Conservation (phyloP, 2,888 invertebrate species). For the Diloba caeruleocephala region DNA sequence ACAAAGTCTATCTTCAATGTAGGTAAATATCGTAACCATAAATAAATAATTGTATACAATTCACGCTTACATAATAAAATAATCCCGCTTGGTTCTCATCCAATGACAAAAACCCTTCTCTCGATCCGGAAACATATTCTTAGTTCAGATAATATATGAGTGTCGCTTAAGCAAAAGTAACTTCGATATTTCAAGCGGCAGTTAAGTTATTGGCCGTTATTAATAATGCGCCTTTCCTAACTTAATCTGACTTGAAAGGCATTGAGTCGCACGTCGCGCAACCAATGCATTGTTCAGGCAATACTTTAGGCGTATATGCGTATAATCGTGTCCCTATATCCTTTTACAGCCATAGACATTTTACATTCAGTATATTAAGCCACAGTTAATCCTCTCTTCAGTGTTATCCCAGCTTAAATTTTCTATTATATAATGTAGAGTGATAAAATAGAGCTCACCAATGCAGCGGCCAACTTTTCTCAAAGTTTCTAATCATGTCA, state of each 20-base stretch:
- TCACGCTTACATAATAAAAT: slow-evolving; percentile 66
- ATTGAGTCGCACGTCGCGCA: slow-evolving; percentile 82
- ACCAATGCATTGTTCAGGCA: slow-evolving; percentile 80
- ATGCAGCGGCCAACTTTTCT: slow-evolving; percentile 8
- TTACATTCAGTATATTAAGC: slow-evolving; percentile 50
- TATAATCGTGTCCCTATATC: slow-evolving; percentile 45
- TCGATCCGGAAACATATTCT: slow-evolving; percentile 87
- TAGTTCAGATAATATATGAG: slow-evolving; percentile 82
- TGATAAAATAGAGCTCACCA: slow-evolving; percentile 20
- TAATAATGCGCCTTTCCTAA: slow-evolving; percentile 86
- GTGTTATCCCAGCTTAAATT: slow-evolving; percentile 35
- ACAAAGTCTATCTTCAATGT: slow-evolving; percentile 42
- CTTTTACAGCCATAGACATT: slow-evolving; percentile 36
- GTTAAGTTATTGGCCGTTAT: slow-evolving; percentile 87
- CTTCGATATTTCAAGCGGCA: slow-evolving; percentile 85
- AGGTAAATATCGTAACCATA: slow-evolving; percentile 50
- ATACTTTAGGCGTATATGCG: slow-evolving; percentile 63
- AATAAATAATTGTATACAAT: slow-evolving; percentile 58
- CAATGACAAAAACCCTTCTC: slow-evolving; percentile 77
- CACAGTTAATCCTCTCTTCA: slow-evolving; percentile 45
- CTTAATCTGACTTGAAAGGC: slow-evolving; percentile 88
- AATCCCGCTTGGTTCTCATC: slow-evolving; percentile 66
- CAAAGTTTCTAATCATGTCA: slow-evolving; percentile 16
- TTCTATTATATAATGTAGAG: slow-evolving; percentile 19
- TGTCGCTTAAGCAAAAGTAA: slow-evolving; percentile 87